These are phyloP conservation scores for Leptinotarsa peninsularis DNA, from an alignment of 2,888 invertebrate genomes.

Conservation along the genomic window DNA sequence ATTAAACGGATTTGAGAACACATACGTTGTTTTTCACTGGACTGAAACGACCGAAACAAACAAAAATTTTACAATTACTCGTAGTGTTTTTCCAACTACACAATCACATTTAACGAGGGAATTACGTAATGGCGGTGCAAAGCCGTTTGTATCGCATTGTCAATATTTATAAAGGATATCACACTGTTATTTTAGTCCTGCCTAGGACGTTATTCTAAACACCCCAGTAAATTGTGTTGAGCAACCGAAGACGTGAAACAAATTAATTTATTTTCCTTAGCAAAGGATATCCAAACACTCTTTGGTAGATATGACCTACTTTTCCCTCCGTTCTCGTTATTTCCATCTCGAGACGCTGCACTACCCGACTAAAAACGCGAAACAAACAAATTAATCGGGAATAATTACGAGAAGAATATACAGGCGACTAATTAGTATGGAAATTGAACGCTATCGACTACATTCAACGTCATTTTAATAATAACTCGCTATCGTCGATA, in stretches of 20 bases:
- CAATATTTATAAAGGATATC: no score
- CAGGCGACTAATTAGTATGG: constrained; percentile 5
- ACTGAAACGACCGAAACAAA: no score
- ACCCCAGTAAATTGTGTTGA: background rate
- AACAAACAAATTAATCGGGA: constrained; percentile 12
- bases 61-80: no score
- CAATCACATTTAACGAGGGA: no score
- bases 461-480: background rate
- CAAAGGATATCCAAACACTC: background rate
- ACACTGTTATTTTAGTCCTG: no score
- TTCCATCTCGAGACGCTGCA: background rate
- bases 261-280: constrained; percentile 2
- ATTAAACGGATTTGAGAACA: no score
- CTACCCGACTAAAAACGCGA: background rate
- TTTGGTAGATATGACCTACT: background rate
- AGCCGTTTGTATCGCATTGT: no score
- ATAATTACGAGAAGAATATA: constrained; percentile 1
- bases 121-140: no score
- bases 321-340: background rate
- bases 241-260: background rate
- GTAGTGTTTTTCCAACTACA: no score
- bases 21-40: no score
- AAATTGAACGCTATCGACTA: constrained; percentile 13
- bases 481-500: background rate
- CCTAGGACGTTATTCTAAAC: no score